Evolutionary conservation across 1,140 invertebrate species (phyloP).

Genomic region (Drosophila takahashii): DNA sequence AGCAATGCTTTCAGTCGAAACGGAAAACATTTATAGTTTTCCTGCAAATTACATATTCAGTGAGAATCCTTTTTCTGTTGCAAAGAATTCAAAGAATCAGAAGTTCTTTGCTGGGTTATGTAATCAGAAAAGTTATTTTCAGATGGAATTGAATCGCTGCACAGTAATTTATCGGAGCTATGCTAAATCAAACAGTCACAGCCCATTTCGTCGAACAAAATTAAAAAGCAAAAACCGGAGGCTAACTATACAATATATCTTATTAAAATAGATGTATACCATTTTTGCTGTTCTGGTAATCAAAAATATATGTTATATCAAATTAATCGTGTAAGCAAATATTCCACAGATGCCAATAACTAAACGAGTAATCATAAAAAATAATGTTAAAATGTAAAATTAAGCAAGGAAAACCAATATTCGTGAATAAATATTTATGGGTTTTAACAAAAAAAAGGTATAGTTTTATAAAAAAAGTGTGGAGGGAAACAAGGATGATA

Average conservation of each 20-base stretch:
- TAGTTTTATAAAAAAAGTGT: conserved; percentile 36
- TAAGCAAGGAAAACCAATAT: conserved; percentile 46
- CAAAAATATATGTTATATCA: conserved; percentile 59
- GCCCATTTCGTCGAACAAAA: background rate
- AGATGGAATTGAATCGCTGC: conserved; percentile 3
- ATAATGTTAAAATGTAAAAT: conserved; percentile 49
- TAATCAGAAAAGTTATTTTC: conserved; percentile 20
- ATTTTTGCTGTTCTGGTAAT: conserved; percentile 49
- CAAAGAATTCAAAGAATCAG: conserved; percentile 4
- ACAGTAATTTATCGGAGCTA: conserved; percentile 5
- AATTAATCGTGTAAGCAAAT: conserved; percentile 42
- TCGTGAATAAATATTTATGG: conserved; percentile 78
- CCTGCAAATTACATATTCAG: background rate
- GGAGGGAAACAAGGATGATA: conserved; percentile 74
- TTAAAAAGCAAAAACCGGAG: background rate
- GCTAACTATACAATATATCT: conserved; percentile 19
- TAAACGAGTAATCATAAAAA: conserved; percentile 28
- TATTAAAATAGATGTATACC: conserved; percentile 34
- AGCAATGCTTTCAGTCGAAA: background rate
- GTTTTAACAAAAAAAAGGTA: conserved; percentile 63
- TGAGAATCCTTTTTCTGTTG: background rate
- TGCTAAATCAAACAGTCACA: conserved; percentile 12
- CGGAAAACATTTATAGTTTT: background rate
- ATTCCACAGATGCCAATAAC: conserved; percentile 65
- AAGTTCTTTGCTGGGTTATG: conserved; percentile 11